These are phyloP conservation scores for Mus musculus DNA, from an alignment of 2,113 vertebrate genomes.

Conservation along the genomic window DNA sequence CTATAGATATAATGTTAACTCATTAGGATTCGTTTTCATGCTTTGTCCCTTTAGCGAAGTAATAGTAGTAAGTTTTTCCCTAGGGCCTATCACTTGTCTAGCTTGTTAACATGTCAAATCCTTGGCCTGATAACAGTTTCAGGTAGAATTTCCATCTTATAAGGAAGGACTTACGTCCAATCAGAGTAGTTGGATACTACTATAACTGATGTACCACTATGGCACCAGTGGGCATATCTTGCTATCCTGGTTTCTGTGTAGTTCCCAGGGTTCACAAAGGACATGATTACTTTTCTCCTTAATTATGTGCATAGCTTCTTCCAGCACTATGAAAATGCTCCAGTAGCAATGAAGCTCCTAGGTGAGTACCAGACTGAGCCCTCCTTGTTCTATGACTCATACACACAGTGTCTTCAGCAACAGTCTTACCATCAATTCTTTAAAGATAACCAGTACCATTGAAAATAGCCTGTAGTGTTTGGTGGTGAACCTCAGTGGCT, in stretches of 20 bases:
- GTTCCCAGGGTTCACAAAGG: neutral
- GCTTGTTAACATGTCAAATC: too few relatives aligned
- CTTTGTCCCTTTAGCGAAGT: neutral
- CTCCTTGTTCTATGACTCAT: neutral
- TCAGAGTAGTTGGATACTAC: neutral
- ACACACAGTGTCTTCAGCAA: neutral
- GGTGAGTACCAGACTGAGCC: neutral
- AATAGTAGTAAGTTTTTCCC: neutral
- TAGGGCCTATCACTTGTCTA: neutral
- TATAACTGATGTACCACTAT: neutral
- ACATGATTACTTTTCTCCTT: neutral
- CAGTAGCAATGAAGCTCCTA: neutral
- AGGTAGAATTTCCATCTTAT: neutral
- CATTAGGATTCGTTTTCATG: neutral
- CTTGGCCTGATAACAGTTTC: neutral
- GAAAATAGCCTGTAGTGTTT: neutral
- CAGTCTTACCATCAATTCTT: neutral
- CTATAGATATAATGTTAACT: neutral
- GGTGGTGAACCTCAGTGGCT: neutral
- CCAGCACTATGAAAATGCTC: neutral
- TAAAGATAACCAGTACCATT: neutral
- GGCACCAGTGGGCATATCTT: neutral
- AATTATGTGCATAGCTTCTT: neutral
- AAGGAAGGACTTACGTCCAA: neutral
- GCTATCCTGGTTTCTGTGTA: neutral